These are phyloP conservation scores for Catostomus latipinnis DNA, from an alignment of 2,797 vertebrate genomes.

Conservation along the genomic window DNA sequence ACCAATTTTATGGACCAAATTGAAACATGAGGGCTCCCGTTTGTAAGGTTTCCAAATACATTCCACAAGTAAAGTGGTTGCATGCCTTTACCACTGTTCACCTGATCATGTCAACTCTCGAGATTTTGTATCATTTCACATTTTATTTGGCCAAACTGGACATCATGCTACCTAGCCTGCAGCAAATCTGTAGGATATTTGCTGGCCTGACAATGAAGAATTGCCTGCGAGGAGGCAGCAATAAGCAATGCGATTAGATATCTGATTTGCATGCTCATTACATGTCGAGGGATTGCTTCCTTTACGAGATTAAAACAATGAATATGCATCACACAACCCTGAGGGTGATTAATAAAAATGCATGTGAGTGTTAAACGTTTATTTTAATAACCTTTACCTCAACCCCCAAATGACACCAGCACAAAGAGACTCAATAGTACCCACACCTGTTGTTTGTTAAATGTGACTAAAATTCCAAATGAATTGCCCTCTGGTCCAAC, in stretches of 20 bases:
- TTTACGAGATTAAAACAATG: slow-evolving; percentile 55
- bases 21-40: not conserved
- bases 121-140: not conserved
- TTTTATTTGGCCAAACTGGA: not conserved
- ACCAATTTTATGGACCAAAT: not conserved
- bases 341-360: slow-evolving; percentile 56
- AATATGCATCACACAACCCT: slow-evolving; percentile 54
- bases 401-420: slow-evolving; percentile 17
- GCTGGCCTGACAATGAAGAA: slow-evolving; percentile 52
- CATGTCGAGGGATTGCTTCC: slow-evolving; percentile 44
- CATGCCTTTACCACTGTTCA: not conserved
- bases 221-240: slow-evolving; percentile 18
- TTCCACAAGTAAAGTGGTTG: not conserved
- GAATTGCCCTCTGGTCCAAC: slow-evolving; percentile 14
- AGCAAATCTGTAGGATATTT: slow-evolving; percentile 27
- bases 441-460: slow-evolving; percentile 46
- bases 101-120: not conserved
- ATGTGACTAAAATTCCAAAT: slow-evolving; percentile 13
- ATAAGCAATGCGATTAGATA: slow-evolving; percentile 50
- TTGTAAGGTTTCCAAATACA: not conserved
- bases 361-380: slow-evolving; percentile 47
- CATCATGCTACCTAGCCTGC: slow-evolving; percentile 2
- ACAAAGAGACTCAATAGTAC: not conserved
- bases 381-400: slow-evolving; percentile 57
- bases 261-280: slow-evolving; percentile 48